These are phyloP conservation scores for Gavialis gangeticus DNA, from an alignment of 2,113 vertebrate species.

Conservation along the genomic window DNA sequence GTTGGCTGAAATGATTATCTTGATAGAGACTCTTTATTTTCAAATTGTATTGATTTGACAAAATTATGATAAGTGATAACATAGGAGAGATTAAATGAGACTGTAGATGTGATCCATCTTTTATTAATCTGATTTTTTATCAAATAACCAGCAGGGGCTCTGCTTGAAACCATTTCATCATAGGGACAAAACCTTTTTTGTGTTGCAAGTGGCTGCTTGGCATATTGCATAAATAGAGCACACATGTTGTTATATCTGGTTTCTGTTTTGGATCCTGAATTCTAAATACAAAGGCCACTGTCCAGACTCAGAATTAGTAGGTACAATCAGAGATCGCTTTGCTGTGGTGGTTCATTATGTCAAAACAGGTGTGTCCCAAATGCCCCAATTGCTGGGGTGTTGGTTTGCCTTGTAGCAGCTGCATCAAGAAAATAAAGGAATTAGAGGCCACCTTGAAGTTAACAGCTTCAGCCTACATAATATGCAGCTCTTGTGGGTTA, in stretches of 20 bases:
- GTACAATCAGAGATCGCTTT: not conserved
- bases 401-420: not conserved
- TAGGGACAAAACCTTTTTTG: not conserved
- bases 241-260: not conserved
- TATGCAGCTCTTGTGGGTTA: too few species aligned
- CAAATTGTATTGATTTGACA: not conserved
- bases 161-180: not conserved
- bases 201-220: not conserved
- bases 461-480: rapidly evolving
- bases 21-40: not conserved
- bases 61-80: not conserved
- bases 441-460: rapidly evolving
- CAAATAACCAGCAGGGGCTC: not conserved
- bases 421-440: not conserved
- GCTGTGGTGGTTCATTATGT: not conserved
- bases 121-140: not conserved
- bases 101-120: not conserved
- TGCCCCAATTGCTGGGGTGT: not conserved
- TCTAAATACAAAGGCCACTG: not conserved
- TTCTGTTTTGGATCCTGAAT: not conserved
- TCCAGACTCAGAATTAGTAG: not conserved
- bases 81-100: not conserved
- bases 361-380: rapidly evolving
- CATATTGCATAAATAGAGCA: not conserved
- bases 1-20: not conserved